Evolutionary conservation across 2,113 vertebrate species (phyloP), one percentile per base, ranked within the genome.

Genomic region (Bubo scandiacus): DNA sequence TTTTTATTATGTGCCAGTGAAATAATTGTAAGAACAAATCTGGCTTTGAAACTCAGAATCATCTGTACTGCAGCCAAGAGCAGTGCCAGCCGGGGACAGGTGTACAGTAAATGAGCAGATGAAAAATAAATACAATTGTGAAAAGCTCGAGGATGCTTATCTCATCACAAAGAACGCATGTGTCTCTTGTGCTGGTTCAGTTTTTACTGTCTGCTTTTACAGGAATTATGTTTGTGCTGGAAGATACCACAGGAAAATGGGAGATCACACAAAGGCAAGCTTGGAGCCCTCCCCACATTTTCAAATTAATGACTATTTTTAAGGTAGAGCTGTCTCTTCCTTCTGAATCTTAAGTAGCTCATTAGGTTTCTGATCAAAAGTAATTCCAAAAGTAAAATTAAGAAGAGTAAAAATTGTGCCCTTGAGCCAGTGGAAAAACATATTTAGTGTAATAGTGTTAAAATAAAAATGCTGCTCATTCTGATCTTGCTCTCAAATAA

Each of bases 11-110:
- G 15, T 85, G 70, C 78, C 85, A 85, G 42, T 55, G 18, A 96
- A 96, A 90, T 77, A 94, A 94, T 16, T 81, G 54, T 45, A 57
- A 54, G 47, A 90, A 94, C 49, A 89, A 88, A 90, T 81, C 40
- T 93, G 80, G 79, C 83, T 96, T 86, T 75, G 80, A 87, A 94
- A 74, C 43, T 34, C 38, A 92, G 78, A 89, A 63, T 61, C 38
- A 77, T 30, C 43, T 1, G 0, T 32, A 20, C 14, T 22, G 18
- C 59, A 80, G 91, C 68, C 70, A 86, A 86, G 73, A 89, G 20
- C 26, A 6, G 65, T 58, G 80, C 77, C 86, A 90, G 29, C 54
- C 52, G 32, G 43, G 67, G 52, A 93, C 85, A 95, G 85, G 87
- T 85, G 81, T 80, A 89, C 36, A 71, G 59, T 15, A 43, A 94